Conservation (phyloP, 35 echinoderm and acorn worm species). For the Eucidaris tribuloides region DNA sequence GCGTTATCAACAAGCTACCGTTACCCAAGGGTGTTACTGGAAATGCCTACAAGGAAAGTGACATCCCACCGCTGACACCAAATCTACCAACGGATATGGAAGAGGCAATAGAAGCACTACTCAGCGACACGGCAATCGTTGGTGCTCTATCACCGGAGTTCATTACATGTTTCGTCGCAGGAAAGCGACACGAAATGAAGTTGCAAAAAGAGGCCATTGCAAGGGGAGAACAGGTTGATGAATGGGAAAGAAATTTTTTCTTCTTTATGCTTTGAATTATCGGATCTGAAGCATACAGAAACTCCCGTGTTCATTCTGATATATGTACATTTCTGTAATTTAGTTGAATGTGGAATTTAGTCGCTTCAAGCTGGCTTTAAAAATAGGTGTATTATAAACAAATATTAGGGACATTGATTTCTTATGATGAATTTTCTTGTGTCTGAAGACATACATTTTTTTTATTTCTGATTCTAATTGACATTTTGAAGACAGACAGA, state of each 20-base stretch:
- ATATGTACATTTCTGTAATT: too few species aligned
- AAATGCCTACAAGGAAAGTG: slow-evolving; percentile 17
- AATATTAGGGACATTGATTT: too few species aligned
- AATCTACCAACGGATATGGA: not conserved
- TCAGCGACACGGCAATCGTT: not conserved
- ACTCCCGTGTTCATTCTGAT: too few species aligned
- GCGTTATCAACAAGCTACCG: slow-evolving; percentile 18
- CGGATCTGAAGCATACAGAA: too few species aligned
- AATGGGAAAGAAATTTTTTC: slow-evolving; percentile 10
- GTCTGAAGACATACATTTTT: too few species aligned
- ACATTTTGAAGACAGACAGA: too few species aligned
- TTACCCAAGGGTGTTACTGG: not conserved
- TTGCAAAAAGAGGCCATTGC: not conserved
- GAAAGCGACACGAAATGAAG: slow-evolving; percentile 3
- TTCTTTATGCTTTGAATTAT: too few species aligned
- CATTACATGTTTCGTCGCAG: slow-evolving; percentile 16
- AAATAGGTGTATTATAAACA: too few species aligned
- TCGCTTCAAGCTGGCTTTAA: too few species aligned
- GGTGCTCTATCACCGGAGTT: not conserved
- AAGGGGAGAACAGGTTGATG: not conserved
- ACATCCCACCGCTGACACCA: slow-evolving; percentile 23
- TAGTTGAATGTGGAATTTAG: too few species aligned
- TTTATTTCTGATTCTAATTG: too few species aligned
- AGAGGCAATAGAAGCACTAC: not conserved
- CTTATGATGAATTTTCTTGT: too few species aligned